Percentiles rank a stretch among this genome's conserved stretches.
phyloP scores from a whole-genome alignment of 1,140 invertebrate genomes.

The Heliconius eleuchia region DNA sequence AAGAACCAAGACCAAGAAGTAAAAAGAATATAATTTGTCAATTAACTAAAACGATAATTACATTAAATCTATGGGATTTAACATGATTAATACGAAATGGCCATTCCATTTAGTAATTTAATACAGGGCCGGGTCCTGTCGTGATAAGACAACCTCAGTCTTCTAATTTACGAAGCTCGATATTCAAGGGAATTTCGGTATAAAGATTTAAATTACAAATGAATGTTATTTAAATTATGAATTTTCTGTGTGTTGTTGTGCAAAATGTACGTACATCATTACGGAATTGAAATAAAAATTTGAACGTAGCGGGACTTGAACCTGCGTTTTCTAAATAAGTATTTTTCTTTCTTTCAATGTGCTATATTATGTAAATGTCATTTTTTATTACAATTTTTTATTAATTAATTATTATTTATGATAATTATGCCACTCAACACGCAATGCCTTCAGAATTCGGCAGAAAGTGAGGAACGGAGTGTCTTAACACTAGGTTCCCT shows the following conservation, averaged over 20 bases:
- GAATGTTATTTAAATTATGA: not conserved
- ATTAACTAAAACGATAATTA: not conserved
- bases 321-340: too few relatives aligned
- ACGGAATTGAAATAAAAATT: too few relatives aligned
- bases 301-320: too few relatives aligned
- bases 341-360: too few relatives aligned
- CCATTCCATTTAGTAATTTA: constrained; percentile 32
- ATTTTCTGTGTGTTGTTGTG: too few relatives aligned
- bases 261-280: too few relatives aligned
- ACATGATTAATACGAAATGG: constrained; percentile 15
- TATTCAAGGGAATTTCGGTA: not conserved
- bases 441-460: too few relatives aligned
- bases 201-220: not conserved
- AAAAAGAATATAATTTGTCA: not conserved
- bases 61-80: not conserved
- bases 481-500: too few relatives aligned
- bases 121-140: constrained; percentile 44
- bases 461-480: too few relatives aligned
- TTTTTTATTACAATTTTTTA: not conserved
- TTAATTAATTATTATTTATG: not conserved
- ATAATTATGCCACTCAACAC: not conserved
- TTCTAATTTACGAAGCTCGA: constrained; percentile 24
- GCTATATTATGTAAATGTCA: not conserved
- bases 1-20: too few relatives aligned
- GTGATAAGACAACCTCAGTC: constrained; percentile 43